Evolutionary conservation across 2,888 invertebrate species (phyloP).

Genomic region (Acrobeloides nanus): DNA sequence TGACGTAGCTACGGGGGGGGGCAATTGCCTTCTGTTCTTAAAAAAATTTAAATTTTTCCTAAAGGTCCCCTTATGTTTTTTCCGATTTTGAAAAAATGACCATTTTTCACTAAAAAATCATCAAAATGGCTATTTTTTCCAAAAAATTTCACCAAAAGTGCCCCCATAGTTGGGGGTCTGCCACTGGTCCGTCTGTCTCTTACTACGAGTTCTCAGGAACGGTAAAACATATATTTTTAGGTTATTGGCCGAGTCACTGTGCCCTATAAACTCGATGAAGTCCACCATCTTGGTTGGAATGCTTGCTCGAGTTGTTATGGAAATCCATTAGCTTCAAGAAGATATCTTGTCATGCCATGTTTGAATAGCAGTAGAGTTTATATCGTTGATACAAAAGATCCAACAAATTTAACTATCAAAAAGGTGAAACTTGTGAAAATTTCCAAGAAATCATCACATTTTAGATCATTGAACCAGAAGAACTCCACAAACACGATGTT

Average conservation of each 20-base stretch:
- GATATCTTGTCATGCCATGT: slow-evolving; percentile 71
- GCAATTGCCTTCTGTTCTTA: no score
- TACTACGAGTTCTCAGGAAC: no score
- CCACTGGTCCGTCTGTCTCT: no score
- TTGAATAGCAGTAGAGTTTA: slow-evolving; percentile 76
- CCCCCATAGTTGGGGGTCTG: no score
- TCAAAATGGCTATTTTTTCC: no score
- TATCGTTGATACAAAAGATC: slow-evolving; percentile 63
- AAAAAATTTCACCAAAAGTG: no score
- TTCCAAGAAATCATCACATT: not conserved
- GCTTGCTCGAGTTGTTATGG: slow-evolving; percentile 27
- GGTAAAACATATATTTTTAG: slow-evolving; percentile 59
- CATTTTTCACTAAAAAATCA: no score
- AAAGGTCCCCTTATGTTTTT: no score
- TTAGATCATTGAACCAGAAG: slow-evolving; percentile 72
- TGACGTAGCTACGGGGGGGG: no score
- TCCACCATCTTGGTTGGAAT: slow-evolving; percentile 82
- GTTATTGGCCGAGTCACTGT: slow-evolving; percentile 77
- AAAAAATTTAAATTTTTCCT: no score
- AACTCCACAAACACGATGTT: slow-evolving; percentile 69
- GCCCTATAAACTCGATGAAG: slow-evolving; percentile 71
- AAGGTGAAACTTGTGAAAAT: slow-evolving; percentile 11
- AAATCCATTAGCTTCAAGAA: slow-evolving; percentile 9
- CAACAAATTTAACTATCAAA: slow-evolving; percentile 35
- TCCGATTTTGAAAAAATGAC: no score